A percentile compares a stretch with the other conserved stretches of the same genome.
phyloP scores from a whole-genome alignment of 1,140 invertebrate genomes.

The Leguminivora glycinivorella region DNA sequence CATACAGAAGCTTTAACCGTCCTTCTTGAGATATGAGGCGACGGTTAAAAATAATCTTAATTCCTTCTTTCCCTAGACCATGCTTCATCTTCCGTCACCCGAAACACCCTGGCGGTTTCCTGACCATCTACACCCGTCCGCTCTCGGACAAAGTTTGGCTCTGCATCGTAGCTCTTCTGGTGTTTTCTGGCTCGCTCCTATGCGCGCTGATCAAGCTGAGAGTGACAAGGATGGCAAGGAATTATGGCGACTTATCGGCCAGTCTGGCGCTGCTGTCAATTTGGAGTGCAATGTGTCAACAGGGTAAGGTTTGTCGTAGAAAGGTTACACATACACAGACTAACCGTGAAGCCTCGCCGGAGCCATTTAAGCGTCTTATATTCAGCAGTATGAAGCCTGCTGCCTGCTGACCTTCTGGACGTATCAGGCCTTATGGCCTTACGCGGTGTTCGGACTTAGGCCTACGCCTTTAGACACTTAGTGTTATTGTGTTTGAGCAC shows the following conservation, averaged over 20 bases:
- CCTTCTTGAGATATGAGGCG: too few relatives aligned
- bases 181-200: constrained; percentile 37
- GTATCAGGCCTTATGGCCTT: too few relatives aligned
- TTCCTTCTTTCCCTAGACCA: constrained; percentile 53
- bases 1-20: too few relatives aligned
- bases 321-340: too few relatives aligned
- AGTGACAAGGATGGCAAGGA: constrained; percentile 32
- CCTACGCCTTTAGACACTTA: too few relatives aligned
- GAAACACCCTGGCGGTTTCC: constrained; percentile 77
- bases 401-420: too few relatives aligned
- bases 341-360: too few relatives aligned
- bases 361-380: too few relatives aligned
- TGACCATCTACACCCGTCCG: constrained; percentile 81
- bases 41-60: too few relatives aligned
- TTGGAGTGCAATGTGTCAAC: constrained; percentile 74
- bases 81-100: constrained; percentile 84
- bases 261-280: constrained; percentile 65
- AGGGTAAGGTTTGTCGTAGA: constrained; percentile 65
- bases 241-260: constrained; percentile 46
- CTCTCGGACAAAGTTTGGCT: constrained; percentile 80
- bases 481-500: too few relatives aligned
- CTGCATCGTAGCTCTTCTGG: constrained; percentile 60
- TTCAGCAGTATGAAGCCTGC: too few relatives aligned
- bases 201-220: constrained; percentile 52
- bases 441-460: too few relatives aligned